A percentile compares a stretch with the other conserved stretches of the same genome.
Evolutionary conservation across 2,888 invertebrate species (phyloP).

Genomic region (Tachystola acroxantha): DNA sequence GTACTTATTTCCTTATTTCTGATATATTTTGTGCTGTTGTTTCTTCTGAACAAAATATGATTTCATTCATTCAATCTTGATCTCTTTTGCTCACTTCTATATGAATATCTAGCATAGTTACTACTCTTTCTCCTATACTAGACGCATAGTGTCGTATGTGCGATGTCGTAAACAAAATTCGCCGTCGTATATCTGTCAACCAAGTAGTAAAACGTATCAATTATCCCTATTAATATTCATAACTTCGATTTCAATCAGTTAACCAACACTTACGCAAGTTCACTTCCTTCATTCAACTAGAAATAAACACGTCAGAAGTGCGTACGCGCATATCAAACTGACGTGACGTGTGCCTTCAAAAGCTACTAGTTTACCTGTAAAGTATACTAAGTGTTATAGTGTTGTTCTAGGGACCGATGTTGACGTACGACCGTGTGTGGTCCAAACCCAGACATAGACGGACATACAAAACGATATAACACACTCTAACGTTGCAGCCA

Average conservation of each 20-base stretch:
- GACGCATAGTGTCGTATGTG: too few species aligned
- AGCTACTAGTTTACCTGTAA: conserved; percentile 71
- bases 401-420: conserved; percentile 69
- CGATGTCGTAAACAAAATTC: too few species aligned
- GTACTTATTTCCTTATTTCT: too few species aligned
- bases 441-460: conserved; percentile 36
- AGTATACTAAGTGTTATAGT: conserved; percentile 71
- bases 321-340: conserved; percentile 31
- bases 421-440: conserved; percentile 73
- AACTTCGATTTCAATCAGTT: conserved; percentile 1
- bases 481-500: conserved; percentile 17
- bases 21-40: too few species aligned
- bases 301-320: conserved; percentile 12
- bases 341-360: conserved; percentile 44
- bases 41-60: too few species aligned
- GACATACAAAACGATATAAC: conserved; percentile 27
- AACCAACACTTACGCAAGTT: neutral
- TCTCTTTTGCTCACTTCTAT: too few species aligned
- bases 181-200: neutral
- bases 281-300: conserved; percentile 13
- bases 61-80: too few species aligned
- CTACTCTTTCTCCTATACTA: too few species aligned
- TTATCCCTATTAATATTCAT: conserved; percentile 3
- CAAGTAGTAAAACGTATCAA: conserved; percentile 3
- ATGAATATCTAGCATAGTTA: too few species aligned